Conservation (phyloP, 2,797 vertebrate genomes). For the Cirrhinus molitorella region DNA sequence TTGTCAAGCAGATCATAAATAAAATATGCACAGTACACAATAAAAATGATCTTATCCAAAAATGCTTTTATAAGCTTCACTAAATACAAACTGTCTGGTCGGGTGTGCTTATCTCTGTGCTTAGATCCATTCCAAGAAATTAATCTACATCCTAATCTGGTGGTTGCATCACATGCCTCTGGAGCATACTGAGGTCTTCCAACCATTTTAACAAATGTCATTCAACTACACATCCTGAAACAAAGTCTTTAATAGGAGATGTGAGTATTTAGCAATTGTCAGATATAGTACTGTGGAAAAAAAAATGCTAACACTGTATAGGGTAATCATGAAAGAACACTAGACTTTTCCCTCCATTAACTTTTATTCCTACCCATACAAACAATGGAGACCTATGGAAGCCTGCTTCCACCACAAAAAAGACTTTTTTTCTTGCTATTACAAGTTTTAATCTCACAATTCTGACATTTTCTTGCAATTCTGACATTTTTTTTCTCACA, state of each 20-base stretch:
- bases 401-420: neutral
- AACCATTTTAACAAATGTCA: neutral
- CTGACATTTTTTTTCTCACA: too few species aligned
- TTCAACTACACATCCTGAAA: conserved; percentile 3
- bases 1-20: conserved; percentile 24
- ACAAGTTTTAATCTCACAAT: neutral
- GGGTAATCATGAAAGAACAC: neutral
- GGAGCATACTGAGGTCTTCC: conserved; percentile 4
- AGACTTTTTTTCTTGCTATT: neutral
- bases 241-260: neutral
- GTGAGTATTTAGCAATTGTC: neutral
- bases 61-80: conserved; percentile 16
- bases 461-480: too few species aligned
- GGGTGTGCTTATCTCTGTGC: conserved; percentile 15
- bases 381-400: neutral
- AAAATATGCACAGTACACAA: conserved; percentile 15
- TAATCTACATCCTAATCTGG: conserved; percentile 34
- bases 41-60: conserved; percentile 19
- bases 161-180: conserved; percentile 34
- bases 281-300: neutral
- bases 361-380: neutral
- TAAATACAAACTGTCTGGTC: neutral
- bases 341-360: neutral
- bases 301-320: neutral
- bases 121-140: conserved; percentile 37